Evolutionary conservation across 2,113 vertebrate genomes (phyloP), one percentile per base, ranked within the genome.

Genomic region (Rynchops niger): DNA sequence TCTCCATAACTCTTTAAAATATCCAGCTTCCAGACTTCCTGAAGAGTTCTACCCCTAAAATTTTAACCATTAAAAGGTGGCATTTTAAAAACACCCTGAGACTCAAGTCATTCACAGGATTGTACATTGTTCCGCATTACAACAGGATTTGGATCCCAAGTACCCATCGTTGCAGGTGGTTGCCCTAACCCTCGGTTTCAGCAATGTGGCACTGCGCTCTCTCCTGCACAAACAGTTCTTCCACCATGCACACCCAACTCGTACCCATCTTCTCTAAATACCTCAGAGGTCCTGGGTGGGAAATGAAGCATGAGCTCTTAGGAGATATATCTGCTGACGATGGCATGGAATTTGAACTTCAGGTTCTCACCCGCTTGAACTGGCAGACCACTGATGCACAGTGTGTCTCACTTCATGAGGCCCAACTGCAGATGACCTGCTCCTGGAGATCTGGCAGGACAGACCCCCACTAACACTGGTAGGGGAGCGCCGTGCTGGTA

Each of bases 131-230:
- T 53, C 16, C 52, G 25, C 47, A 16, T 22, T 40, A 26, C 40
- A 53, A 30, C 7, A 42, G 10, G 59, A 40, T 50, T 40, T 59
- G 43, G 23, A 52, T 45, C 74, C 22, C 34, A 32, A 15, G 27
- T 29, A 63, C 15, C 26, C 15, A 6, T 15, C 50, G 3, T 8
- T 13, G 32, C 42, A 20, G 40, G 20, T 2, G 43, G 52, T 5
- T 52, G 29, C 34, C 23, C 27, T 21, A 38, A 43, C 30, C 13
- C 49, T 15, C 1, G 1, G 34, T 34, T 55, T 49, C 56, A 71
- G 63, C 3, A 0, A 26, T 1, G 4, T 4, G 14, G 49, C 40
- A 62, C 8, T 15, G 25, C 11, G 1, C 36, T 14, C 49, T 7
- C 73, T 42, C 43, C 81, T 15, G 43, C 36, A 45, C 74, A 10